Conservation (phyloP, 2,888 invertebrate genomes). For the Epinotia ramella region DNA sequence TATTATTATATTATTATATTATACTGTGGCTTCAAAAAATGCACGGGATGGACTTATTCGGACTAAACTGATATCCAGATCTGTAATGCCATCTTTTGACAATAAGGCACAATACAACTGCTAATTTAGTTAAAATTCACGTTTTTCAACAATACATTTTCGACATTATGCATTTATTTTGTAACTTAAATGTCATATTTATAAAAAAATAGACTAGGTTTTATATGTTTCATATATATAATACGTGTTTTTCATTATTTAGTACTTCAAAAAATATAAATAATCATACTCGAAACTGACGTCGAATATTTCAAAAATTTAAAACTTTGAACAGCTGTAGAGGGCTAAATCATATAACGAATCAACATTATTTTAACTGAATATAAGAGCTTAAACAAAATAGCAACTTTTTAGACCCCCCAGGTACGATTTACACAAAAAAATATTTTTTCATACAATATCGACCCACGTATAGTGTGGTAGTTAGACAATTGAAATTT, state of each 20-base stretch:
- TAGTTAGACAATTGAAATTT: too few relatives aligned
- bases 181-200: slow-evolving; percentile 5
- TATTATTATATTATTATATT: too few relatives aligned
- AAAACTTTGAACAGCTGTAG: background rate
- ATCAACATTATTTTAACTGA: background rate
- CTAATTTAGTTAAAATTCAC: slow-evolving; percentile 10
- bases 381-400: background rate
- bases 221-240: too few relatives aligned
- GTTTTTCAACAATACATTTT: slow-evolving; percentile 6
- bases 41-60: slow-evolving; percentile 19
- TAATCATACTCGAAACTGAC: background rate
- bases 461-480: too few relatives aligned
- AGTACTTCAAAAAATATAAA: background rate
- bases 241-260: background rate
- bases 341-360: background rate
- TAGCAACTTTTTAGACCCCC: background rate
- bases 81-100: slow-evolving; percentile 12
- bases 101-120: slow-evolving; percentile 26
- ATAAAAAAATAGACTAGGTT: background rate
- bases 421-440: too few relatives aligned
- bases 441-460: too few relatives aligned
- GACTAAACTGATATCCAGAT: slow-evolving; percentile 9
- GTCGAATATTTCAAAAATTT: background rate
- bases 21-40: slow-evolving; percentile 22
- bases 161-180: background rate